Evolutionary conservation across 2,113 vertebrate species (phyloP).

Genomic region (Tragulus kanchil): DNA sequence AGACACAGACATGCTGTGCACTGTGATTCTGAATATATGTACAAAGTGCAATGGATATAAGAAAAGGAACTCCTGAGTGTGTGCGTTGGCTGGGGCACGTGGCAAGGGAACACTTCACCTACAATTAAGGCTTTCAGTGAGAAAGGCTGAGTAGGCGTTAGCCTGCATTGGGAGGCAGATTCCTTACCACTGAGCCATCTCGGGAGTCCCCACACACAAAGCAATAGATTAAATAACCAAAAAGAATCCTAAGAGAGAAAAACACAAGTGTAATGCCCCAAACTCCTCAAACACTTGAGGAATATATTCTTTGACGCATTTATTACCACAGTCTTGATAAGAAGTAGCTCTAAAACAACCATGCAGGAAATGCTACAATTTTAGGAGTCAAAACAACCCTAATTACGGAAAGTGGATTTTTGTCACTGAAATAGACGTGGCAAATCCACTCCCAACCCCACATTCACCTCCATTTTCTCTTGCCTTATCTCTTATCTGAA

Average conservation of each 20-base stretch:
- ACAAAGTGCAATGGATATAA: background rate
- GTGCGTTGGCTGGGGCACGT: background rate
- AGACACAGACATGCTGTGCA: background rate
- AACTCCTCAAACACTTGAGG: background rate
- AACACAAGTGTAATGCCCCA: background rate
- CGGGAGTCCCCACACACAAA: background rate
- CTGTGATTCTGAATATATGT: background rate
- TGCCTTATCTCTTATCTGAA: background rate
- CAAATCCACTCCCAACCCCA: background rate
- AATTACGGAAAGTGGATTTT: background rate
- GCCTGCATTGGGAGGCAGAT: background rate
- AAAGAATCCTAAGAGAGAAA: background rate
- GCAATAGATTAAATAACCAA: background rate
- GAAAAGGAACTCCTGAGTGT: background rate
- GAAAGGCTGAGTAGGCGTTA: constrained; percentile 46
- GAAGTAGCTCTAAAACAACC: background rate
- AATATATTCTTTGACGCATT: background rate
- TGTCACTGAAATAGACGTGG: background rate
- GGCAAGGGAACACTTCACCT: background rate
- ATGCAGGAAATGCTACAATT: background rate
- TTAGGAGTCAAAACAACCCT: background rate
- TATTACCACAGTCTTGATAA: background rate
- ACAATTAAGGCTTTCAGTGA: constrained; percentile 30
- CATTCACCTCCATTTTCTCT: background rate
- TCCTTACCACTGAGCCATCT: background rate